phyloP scores from a whole-genome alignment of 64 coral and sea anemone species.

The Acropora tenuis region DNA sequence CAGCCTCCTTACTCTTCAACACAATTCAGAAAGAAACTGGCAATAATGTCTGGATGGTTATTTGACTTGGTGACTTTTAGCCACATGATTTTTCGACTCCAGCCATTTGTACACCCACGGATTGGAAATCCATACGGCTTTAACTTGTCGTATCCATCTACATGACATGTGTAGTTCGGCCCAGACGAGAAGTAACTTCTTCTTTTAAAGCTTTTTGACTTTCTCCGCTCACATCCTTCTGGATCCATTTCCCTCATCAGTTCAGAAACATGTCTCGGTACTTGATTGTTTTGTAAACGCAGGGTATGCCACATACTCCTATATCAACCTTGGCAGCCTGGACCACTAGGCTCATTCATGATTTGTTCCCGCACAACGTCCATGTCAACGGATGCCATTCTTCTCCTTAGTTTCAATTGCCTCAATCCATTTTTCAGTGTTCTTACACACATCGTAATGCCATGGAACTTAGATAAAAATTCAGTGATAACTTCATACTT shows the following conservation, averaged over 20 bases:
- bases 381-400: background rate
- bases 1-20: conserved; percentile 64
- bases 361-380: conserved; percentile 64
- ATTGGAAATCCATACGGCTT: conserved; percentile 80
- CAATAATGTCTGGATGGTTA: conserved; percentile 80
- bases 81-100: conserved; percentile 80
- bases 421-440: no score
- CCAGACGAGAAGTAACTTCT: conserved; percentile 62
- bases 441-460: no score
- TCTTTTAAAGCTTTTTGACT: conserved; percentile 53
- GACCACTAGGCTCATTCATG: conserved; percentile 44
- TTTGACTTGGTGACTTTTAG: conserved; percentile 78
- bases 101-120: conserved; percentile 74
- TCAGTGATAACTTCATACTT: background rate
- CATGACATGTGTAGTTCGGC: conserved; percentile 79
- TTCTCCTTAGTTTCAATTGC: no score
- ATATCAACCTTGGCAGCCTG: conserved; percentile 64
- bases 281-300: conserved; percentile 51
- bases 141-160: conserved; percentile 71
- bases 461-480: background rate
- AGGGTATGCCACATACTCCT: conserved; percentile 74
- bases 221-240: no score
- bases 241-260: no score
- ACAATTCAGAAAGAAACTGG: conserved; percentile 70
- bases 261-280: conserved; percentile 80